Evolutionary conservation across 2,113 vertebrate genomes (phyloP), one percentile per base, ranked within the genome.

Genomic region (Brachypodius melanocephalos): DNA sequence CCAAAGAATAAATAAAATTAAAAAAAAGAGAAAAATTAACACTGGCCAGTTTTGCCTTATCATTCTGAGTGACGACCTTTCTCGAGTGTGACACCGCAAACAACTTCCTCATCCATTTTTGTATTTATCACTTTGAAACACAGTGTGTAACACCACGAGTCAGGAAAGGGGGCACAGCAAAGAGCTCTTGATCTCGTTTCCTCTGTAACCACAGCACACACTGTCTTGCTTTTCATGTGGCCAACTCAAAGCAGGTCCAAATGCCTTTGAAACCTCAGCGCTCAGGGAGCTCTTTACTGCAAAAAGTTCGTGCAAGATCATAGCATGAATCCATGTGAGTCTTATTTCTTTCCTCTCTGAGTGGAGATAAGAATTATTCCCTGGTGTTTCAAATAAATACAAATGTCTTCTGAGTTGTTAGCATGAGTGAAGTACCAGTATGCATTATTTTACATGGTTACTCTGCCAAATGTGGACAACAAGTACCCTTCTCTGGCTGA

Each of bases 391-490:
- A 95, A 93, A 93, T 51, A 59, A 90, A 91, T 80, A 83, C 85
- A 86, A 86, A 65, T 8, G 1, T 94, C 80, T 95, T 94, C 87
- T 45, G 54, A 92, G 76, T 36, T 59, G 82, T 74, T 84, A 90
- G 93, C 88, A 57, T 71, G 79, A 80, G 79, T 92, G 93, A 95
- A 95, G 89, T 54, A 94, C 83, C 85, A 90, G 71, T 88, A 93
- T 81, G 95, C 82, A 86, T 6, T 95, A 94, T 84, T 93, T 95
- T 95, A 96, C 93, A 96, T 6, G 42, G 93, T 95, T 91, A 96
- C 89, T 89, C 75, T 95, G 90, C 91, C 89, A 96, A 73, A 90
- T 71, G 55, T 91, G 90, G 93, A 95, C 73, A 82, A 74, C 49
- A 93, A 88, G 71, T 88, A 88, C 72, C 89, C 34, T 59, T 83